Conservation (phyloP, 2,797 vertebrate species). For the Momotus momota region DNA sequence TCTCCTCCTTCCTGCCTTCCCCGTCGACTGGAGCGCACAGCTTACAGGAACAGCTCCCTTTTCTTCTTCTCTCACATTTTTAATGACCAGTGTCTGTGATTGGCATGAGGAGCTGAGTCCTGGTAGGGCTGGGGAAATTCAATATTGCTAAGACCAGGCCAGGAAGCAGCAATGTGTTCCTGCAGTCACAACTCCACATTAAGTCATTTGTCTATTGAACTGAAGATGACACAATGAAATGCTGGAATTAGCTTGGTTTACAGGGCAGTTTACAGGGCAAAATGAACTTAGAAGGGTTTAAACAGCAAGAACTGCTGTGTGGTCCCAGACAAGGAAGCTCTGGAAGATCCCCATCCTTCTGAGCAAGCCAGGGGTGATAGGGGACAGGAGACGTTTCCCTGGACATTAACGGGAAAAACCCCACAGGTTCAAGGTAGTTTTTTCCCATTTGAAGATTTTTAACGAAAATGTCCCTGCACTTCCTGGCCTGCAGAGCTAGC, state of each 20-base stretch:
- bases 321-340: neutral
- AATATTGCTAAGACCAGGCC: constrained; percentile 70
- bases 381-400: neutral
- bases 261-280: neutral
- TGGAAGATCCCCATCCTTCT: neutral
- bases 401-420: neutral
- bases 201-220: constrained; percentile 54
- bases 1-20: constrained; percentile 53
- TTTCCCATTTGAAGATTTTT: neutral
- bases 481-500: neutral
- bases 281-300: neutral
- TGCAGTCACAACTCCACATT: constrained; percentile 57
- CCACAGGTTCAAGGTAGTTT: neutral
- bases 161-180: constrained; percentile 56
- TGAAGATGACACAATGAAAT: constrained; percentile 44
- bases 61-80: neutral
- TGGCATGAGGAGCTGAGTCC: constrained; percentile 26
- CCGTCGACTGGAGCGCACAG: neutral
- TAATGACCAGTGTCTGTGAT: constrained; percentile 48
- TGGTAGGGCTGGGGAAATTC: constrained; percentile 49
- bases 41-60: constrained; percentile 40
- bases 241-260: neutral
- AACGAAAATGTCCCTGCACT: neutral
- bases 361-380: neutral
- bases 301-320: neutral